Evolutionary conservation across 2,113 vertebrate genomes (phyloP).

Genomic region (Chauna torquata): DNA sequence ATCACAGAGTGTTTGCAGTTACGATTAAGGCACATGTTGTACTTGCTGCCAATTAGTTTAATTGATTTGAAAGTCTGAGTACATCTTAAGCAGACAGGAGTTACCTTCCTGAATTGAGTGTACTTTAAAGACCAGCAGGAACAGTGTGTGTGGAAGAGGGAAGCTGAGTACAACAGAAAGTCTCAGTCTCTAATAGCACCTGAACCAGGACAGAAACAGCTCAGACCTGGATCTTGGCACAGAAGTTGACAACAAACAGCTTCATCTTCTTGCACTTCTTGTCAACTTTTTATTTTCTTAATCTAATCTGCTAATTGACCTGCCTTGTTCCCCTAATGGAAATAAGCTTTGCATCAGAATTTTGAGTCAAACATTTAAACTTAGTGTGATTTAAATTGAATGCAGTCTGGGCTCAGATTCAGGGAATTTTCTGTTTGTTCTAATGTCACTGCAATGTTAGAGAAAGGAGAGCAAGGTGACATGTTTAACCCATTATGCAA

Average conservation of each 20-base stretch:
- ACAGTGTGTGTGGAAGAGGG: neutral
- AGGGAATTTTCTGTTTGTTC: neutral
- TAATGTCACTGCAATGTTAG: neutral
- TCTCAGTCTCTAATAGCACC: neutral
- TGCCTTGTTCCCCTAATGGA: neutral
- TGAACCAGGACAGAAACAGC: neutral
- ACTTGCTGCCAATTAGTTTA: slow-evolving; percentile 30
- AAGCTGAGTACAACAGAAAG: neutral
- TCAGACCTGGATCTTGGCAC: neutral
- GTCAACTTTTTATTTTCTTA: neutral
- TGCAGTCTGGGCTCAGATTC: neutral
- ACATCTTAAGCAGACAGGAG: neutral
- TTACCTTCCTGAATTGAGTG: neutral
- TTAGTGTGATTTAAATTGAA: neutral
- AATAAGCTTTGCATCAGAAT: neutral
- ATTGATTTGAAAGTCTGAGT: slow-evolving; percentile 29
- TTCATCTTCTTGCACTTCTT: neutral
- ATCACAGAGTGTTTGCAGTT: neutral
- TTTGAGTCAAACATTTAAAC: neutral
- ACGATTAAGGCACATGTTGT: neutral
- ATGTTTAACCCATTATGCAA: neutral
- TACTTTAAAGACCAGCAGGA: neutral
- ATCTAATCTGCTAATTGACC: neutral
- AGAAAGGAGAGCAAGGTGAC: neutral
- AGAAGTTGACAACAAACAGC: neutral